Conservation (phyloP, 2,113 vertebrate species). For the Chloropsis hardwickii region DNA sequence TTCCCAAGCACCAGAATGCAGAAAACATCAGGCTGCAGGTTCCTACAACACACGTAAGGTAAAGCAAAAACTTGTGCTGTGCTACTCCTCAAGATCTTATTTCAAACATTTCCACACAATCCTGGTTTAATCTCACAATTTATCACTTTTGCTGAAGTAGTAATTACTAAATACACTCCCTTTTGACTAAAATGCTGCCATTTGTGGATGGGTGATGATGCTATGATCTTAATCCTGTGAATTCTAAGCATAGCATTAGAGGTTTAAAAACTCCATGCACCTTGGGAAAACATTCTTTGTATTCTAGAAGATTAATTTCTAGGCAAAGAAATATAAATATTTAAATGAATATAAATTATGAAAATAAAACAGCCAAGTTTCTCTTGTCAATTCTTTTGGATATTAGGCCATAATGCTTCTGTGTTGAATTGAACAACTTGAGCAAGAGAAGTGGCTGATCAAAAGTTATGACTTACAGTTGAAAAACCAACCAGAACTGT, state of each 20-base stretch:
- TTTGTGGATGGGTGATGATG: not conserved
- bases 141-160: not conserved
- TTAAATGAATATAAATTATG: not conserved
- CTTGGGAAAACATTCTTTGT: not conserved
- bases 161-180: not conserved
- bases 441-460: not conserved
- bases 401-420: not conserved
- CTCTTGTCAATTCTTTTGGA: not conserved
- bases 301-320: not conserved
- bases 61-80: not conserved
- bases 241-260: not conserved
- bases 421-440: not conserved
- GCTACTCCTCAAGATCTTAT: not conserved
- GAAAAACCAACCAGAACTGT: not conserved
- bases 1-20: slow-evolving; percentile 69
- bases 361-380: not conserved
- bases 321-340: not conserved
- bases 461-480: not conserved
- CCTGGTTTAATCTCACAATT: not conserved
- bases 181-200: not conserved
- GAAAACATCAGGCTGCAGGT: slow-evolving; percentile 74
- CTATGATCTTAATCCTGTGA: not conserved
- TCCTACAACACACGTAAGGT: slow-evolving; percentile 74
- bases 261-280: not conserved
- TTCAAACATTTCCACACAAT: not conserved